Evolutionary conservation across 2,113 vertebrate genomes (phyloP).

Genomic region (Heptranchias perlo): DNA sequence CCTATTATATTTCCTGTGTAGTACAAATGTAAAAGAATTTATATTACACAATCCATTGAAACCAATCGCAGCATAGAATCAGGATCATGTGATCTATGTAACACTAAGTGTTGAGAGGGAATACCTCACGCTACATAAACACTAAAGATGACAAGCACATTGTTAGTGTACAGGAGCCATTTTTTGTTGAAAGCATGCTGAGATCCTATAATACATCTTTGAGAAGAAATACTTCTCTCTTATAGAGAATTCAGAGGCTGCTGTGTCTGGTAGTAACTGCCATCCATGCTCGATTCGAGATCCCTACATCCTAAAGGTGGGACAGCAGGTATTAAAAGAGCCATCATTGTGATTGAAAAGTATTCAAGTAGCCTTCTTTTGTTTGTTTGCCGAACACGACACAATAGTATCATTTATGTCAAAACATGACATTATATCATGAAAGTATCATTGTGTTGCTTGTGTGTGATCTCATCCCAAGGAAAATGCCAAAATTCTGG

Average conservation of each 20-base stretch:
- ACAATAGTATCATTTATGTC: not conserved
- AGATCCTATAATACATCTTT: not conserved
- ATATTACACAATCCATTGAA: not conserved
- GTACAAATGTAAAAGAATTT: not conserved
- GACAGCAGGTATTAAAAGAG: not conserved
- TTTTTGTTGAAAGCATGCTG: not conserved
- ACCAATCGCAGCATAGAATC: not conserved
- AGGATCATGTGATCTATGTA: not conserved
- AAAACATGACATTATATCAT: not conserved
- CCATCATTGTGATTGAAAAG: not conserved
- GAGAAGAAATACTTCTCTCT: not conserved
- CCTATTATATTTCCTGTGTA: not conserved
- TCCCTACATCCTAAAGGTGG: not conserved
- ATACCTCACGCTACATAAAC: too few relatives aligned
- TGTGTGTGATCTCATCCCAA: not conserved
- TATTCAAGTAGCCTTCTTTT: not conserved
- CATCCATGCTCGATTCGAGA: not conserved
- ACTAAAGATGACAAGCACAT: not conserved
- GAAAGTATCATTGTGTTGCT: not conserved
- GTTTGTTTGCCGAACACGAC: not conserved
- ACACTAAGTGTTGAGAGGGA: not conserved
- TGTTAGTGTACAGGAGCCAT: not conserved
- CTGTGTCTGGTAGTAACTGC: not conserved
- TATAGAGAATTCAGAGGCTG: not conserved
- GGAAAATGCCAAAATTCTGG: not conserved